Evolutionary conservation across 2,888 invertebrate genomes (phyloP).

Genomic region (Agrotis ipsilon): DNA sequence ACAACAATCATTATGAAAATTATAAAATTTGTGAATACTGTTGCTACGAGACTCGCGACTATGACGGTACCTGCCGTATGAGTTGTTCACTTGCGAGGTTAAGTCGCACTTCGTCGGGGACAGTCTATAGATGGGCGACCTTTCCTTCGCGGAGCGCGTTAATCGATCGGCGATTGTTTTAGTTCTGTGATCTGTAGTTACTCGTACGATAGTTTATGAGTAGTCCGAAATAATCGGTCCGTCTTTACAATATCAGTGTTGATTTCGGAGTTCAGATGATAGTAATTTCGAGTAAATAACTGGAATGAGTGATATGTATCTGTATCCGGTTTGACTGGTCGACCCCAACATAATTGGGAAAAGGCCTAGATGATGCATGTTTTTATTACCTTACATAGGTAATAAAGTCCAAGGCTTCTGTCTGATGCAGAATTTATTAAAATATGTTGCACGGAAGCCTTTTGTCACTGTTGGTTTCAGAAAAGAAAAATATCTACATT

Average conservation of each 20-base stretch:
- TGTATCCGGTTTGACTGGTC: slow-evolving; percentile 37
- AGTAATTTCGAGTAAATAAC: slow-evolving; percentile 28
- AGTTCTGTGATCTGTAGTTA: too few relatives aligned
- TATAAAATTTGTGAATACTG: neutral
- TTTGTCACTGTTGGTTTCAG: neutral
- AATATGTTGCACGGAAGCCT: too few relatives aligned
- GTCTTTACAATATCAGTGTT: slow-evolving; percentile 31
- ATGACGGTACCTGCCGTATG: slow-evolving; percentile 1
- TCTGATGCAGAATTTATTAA: neutral
- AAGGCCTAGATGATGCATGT: slow-evolving; percentile 28
- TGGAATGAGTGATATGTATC: slow-evolving; percentile 23
- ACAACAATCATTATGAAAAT: slow-evolving; percentile 5
- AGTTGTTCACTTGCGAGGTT: slow-evolving; percentile 20
- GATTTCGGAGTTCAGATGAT: slow-evolving; percentile 29
- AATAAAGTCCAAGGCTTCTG: slow-evolving; percentile 27
- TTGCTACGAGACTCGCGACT: neutral
- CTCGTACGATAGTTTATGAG: neutral
- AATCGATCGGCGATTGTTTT: slow-evolving; percentile 12
- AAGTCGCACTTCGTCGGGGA: slow-evolving; percentile 5
- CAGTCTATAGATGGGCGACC: slow-evolving; percentile 27
- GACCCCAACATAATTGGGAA: slow-evolving; percentile 32
- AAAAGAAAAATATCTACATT: neutral
- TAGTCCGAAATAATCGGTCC: neutral
- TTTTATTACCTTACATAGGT: slow-evolving; percentile 8
- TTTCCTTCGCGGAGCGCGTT: slow-evolving; percentile 4